A percentile compares a stretch with the other conserved stretches of the same genome.
phyloP scores from a whole-genome alignment of 2,113 vertebrate genomes.

The Abramis brama region DNA sequence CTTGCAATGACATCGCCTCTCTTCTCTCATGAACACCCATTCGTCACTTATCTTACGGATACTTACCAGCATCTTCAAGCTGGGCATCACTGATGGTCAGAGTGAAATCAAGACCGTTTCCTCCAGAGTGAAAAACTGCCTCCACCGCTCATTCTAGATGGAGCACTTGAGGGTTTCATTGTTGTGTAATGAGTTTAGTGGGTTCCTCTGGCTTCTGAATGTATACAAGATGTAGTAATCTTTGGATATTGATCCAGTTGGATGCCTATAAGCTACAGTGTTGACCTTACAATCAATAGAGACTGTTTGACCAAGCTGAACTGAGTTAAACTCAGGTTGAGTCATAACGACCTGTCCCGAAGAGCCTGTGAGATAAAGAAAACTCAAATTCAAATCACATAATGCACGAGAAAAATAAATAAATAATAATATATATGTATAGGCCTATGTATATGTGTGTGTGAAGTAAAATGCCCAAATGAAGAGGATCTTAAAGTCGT shows the following conservation, averaged over 20 bases:
- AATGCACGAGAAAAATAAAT: no score
- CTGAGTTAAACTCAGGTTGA: constrained; percentile 41
- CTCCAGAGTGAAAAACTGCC: constrained; percentile 14
- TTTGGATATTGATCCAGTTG: fast-evolving
- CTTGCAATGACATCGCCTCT: no score
- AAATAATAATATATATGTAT: no score
- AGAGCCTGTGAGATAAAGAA: constrained; percentile 53
- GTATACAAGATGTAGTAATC: constrained; percentile 26
- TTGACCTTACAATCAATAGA: constrained; percentile 56
- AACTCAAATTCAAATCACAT: not conserved
- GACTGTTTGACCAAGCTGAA: constrained; percentile 52
- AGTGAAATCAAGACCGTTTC: constrained; percentile 21
- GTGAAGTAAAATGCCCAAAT: not conserved
- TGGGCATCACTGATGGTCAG: constrained; percentile 28
- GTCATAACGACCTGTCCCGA: constrained; percentile 63
- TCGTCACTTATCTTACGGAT: fast-evolving
- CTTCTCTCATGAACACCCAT: not conserved
- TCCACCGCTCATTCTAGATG: constrained; percentile 18
- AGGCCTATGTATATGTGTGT: no score
- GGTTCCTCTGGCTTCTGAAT: constrained; percentile 14
- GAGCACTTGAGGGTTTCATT: not conserved
- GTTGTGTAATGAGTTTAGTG: constrained; percentile 1
- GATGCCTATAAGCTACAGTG: not conserved
- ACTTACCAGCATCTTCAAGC: constrained; percentile 28
- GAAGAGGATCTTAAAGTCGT: constrained; percentile 40